Percentiles rank a stretch among this genome's conserved stretches.
Conservation (phyloP, 2,888 invertebrate species). For the Frankliniella fusca region DNA sequence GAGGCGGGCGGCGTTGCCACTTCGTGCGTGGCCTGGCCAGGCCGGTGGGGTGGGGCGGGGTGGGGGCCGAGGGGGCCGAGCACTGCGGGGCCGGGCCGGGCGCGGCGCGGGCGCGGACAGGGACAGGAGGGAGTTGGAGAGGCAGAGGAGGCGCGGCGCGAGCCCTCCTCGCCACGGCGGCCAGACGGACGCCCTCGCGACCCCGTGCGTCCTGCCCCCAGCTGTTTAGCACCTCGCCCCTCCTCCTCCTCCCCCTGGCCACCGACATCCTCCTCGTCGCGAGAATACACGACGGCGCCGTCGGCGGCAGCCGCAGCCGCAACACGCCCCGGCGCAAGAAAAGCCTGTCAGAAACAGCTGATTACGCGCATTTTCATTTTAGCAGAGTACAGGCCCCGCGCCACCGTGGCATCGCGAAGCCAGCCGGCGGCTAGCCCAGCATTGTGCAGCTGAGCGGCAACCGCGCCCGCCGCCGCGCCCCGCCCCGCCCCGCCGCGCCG, state of each 20-base stretch:
- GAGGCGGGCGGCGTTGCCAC: constrained; percentile 37
- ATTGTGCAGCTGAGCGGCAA: background rate
- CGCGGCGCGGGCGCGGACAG: constrained; percentile 20
- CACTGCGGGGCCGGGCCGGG: constrained; percentile 37
- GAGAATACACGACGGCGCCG: background rate
- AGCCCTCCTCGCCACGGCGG: too few relatives aligned
- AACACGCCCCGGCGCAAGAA: too few relatives aligned
- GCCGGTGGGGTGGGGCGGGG: constrained; percentile 50
- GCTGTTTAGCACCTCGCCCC: too few relatives aligned
- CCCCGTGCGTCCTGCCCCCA: too few relatives aligned
- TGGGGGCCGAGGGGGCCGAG: constrained; percentile 30
- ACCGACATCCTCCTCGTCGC: background rate
- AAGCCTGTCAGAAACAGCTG: too few relatives aligned
- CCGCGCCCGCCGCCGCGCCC: constrained; percentile 32
- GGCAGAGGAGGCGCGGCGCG: too few relatives aligned
- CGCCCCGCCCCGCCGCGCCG: background rate
- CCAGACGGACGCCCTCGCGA: too few relatives aligned
- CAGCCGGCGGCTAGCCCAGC: constrained; percentile 36
- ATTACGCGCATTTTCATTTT: too few relatives aligned
- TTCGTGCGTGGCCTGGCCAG: background rate
- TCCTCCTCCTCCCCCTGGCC: background rate
- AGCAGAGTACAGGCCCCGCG: constrained; percentile 35
- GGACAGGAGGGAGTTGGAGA: too few relatives aligned
- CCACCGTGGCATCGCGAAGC: constrained; percentile 22
- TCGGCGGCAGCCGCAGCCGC: constrained; percentile 40